Base-by-base conservation (phyloP, 2,888 invertebrate genomes). In the Anagyrus pseudococci region DNA sequence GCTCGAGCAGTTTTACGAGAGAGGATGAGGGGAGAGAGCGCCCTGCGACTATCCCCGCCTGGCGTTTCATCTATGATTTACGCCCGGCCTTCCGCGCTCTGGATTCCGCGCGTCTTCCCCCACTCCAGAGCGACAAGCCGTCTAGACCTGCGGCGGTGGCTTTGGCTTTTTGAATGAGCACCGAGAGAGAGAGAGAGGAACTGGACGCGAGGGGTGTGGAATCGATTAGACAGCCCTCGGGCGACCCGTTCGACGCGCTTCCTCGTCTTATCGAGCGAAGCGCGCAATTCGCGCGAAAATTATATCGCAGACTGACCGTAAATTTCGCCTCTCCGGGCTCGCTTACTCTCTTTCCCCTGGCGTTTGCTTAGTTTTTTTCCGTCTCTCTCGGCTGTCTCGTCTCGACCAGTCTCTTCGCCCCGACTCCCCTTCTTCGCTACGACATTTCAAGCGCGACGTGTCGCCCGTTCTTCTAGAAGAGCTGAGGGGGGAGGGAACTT, bases 51-150 rank as follows among this genome's bases (percentile, higher is more conserved):
- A n/a, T n/a, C n/a, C n/a, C 4, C 44, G 52, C 17, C 41, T 58
- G 53, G 47, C 25, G 49, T 49, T 63, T 44, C 49, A 15, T 40
- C 47, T 59, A 59, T 64, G 55, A 64, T 64, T 59, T 59, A 64
- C 50, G 15, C 8, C 25, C 23, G 46, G 13, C 25, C 7, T 33
- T 43, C 43, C 29, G 44, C 43, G 44, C 47, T 19, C 50, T 46
- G 29, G 29, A 29, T 10, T 10, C n/a, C n/a, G 37, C 52, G 46
- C 19, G 58, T 37, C 40, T 8, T 26, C 52, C 46, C 44, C 26
- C 20, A 43, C 13, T n/a, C 25, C 48, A 26, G 7, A 22, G 17
- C 41, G n/a, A n/a, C n/a, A n/a, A n/a, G n/a, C n/a, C n/a, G n/a
- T n/a, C n/a, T n/a, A n/a, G n/a, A n/a, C n/a, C n/a, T n/a, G n/a